Percentiles rank a stretch among this genome's conserved stretches.
Evolutionary conservation across 1,140 invertebrate species (phyloP).

Genomic region (Rhopalosiphum padi): DNA sequence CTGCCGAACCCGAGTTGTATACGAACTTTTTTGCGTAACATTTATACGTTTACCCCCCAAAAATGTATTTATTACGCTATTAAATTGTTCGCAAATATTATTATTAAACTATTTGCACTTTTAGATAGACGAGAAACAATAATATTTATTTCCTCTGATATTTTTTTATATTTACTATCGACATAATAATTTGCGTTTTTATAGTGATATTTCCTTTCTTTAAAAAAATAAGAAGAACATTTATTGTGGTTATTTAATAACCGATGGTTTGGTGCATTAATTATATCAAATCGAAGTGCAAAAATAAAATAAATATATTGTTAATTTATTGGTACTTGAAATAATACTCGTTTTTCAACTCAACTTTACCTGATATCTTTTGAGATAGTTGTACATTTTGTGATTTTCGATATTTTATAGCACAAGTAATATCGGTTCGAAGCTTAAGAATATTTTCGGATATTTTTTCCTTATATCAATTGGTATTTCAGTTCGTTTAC

Average conservation of each 20-base stretch:
- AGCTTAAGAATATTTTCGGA: neutral
- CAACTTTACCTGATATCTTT: constrained; percentile 11
- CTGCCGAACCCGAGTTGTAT: neutral
- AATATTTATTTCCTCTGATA: too few species aligned
- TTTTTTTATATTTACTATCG: too few species aligned
- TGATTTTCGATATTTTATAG: neutral
- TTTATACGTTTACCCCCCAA: neutral
- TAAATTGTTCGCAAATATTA: neutral
- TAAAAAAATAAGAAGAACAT: too few species aligned
- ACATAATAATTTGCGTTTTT: too few species aligned
- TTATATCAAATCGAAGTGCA: too few species aligned
- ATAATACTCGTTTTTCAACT: too few species aligned
- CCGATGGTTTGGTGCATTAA: too few species aligned
- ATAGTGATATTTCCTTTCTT: too few species aligned
- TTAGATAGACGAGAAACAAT: neutral
- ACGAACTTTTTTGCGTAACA: neutral
- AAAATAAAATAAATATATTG: too few species aligned
- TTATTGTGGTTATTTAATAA: too few species aligned
- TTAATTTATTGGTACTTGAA: too few species aligned
- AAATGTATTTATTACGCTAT: neutral
- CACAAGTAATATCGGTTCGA: constrained; percentile 3
- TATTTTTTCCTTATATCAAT: neutral
- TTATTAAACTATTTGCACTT: neutral
- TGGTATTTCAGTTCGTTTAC: constrained; percentile 17
- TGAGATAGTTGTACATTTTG: neutral